Base-by-base conservation (phyloP, 2,888 invertebrate species). In the Oxycera nigricornis region DNA sequence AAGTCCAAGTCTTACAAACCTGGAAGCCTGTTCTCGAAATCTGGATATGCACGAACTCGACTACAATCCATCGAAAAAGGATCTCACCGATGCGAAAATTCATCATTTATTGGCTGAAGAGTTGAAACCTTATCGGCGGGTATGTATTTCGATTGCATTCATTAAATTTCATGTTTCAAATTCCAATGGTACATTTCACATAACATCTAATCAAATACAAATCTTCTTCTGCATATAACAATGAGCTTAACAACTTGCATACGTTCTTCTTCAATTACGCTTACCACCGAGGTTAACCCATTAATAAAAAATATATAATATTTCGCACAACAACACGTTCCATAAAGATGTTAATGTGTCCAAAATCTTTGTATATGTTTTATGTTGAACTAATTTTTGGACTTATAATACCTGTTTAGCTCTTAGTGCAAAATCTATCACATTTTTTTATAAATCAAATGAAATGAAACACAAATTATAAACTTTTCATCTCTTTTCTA, bases 1-100 rank as follows among this genome's bases (percentile, higher is more conserved):
- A 70, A 94, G 93, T 84, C 92, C 92, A 77, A 94, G 94, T 85
- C 91, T 94, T 83, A 93, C 93, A 81, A 94, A 94, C 86, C 86
- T 94, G 83, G 94, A 95, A 83, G 89, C 92, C 1, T 94, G 93
- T 77, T 92, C 92, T 0, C 94, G 95, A 90, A 96, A 96, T 84
- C 91, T 97, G 81, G 97, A 97, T 82, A 93, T 96, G 90, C 95
- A 95, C 83, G 96, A 96, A 82, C 86, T 96, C 82, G 95, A 96
- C 82, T 96, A 96, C 83, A 94, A 94, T 87, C 95, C 95, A 70
- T 94, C 94, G 74, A 93, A 92, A 83, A 96, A 95, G 85, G 96
- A 96, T 86, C 87, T 96, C 75, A 96, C 95, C 1, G 96, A 97
- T 84, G 95, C 95, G n/a, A 93, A 91, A 84, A 95, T 96, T 79